phyloP scores from a whole-genome alignment of 64 coral and sea anemone genomes.

The Trachythela sp. region DNA sequence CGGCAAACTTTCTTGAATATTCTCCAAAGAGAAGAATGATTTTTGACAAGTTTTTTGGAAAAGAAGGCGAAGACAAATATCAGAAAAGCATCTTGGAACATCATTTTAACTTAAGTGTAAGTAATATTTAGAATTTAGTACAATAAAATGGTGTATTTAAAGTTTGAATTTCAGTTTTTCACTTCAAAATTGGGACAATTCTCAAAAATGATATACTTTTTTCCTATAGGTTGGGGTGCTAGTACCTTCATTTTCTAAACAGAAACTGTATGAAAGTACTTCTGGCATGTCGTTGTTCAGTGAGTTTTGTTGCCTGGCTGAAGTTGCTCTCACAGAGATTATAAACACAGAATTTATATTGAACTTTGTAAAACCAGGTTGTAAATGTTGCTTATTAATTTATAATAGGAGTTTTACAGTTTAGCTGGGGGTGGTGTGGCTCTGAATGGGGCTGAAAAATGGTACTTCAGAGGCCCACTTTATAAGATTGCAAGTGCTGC shows the following conservation, averaged over 20 bases:
- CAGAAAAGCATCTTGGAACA: background rate
- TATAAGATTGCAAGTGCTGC: no score
- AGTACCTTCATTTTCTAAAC: background rate
- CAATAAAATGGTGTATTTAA: no score
- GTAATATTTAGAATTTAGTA: background rate
- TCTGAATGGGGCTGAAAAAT: no score
- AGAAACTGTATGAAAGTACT: background rate
- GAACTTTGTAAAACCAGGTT: constrained; percentile 7
- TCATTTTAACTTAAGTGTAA: background rate
- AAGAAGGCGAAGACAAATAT: background rate
- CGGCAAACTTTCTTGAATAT: background rate
- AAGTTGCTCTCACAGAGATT: background rate
- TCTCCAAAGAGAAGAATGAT: constrained; percentile 5
- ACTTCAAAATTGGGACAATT: background rate
- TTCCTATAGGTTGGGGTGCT: background rate
- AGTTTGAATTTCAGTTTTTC: no score
- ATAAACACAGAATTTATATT: background rate
- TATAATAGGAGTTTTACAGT: no score
- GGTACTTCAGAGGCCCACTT: no score
- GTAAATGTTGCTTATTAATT: no score
- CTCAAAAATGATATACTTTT: background rate
- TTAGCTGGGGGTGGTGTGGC: no score
- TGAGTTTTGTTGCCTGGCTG: background rate
- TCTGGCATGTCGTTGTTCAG: background rate
- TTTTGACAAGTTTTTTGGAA: constrained; percentile 5